Evolutionary conservation across 2,797 vertebrate genomes (phyloP).

Genomic region (Halcyon leucocephala): DNA sequence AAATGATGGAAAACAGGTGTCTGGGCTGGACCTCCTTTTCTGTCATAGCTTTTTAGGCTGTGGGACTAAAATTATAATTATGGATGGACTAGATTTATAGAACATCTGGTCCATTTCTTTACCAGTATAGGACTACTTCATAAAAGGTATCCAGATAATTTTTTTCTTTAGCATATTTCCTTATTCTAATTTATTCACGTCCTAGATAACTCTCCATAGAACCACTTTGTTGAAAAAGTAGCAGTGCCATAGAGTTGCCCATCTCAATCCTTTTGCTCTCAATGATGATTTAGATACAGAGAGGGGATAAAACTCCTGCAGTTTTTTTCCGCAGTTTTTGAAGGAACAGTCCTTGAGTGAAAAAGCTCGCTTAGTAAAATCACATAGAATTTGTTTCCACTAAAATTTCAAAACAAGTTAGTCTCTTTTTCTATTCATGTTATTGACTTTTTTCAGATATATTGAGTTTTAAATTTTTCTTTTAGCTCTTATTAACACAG

Average conservation of each 20-base stretch:
- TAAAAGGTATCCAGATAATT: background rate
- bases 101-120: background rate
- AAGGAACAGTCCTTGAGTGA: background rate
- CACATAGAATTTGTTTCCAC: background rate
- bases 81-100: background rate
- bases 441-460: background rate
- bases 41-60: background rate
- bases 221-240: background rate
- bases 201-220: background rate
- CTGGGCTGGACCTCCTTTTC: background rate
- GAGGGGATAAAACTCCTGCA: background rate
- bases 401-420: background rate
- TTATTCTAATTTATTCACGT: background rate
- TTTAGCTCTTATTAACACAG: background rate
- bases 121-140: background rate
- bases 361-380: background rate
- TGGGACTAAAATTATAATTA: background rate
- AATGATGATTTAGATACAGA: rapidly evolving
- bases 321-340: background rate
- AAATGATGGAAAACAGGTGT: background rate
- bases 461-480: background rate
- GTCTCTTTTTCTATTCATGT: background rate
- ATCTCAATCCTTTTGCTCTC: background rate
- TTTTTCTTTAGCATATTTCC: background rate
- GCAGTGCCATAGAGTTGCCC: background rate